Conservation (phyloP, 2,888 invertebrate genomes). For the Agelastica alni region DNA sequence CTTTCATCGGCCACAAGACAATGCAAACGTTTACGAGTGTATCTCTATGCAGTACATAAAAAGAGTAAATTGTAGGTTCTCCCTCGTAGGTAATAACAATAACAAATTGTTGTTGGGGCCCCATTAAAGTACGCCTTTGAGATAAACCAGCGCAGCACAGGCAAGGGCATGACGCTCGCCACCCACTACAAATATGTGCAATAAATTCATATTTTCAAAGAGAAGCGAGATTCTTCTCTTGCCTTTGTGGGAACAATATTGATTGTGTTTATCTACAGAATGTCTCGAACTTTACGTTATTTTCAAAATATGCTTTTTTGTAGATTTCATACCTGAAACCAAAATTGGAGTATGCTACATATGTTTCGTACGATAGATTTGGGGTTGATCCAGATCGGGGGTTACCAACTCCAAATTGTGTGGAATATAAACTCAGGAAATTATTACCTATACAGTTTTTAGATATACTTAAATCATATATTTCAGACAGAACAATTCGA, state of each 20-base stretch:
- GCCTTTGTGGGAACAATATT: conserved; percentile 48
- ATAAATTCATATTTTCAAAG: conserved; percentile 54
- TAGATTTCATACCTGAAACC: no score
- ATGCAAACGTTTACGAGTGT: no score
- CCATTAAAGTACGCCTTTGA: conserved; percentile 17
- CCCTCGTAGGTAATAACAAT: conserved; percentile 3
- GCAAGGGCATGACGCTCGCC: conserved; percentile 53
- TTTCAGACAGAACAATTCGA: no score
- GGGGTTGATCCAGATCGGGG: no score
- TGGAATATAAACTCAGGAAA: no score
- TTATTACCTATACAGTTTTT: no score
- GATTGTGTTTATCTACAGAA: conserved; percentile 38
- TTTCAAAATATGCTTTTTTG: no score
- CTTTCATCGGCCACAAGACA: no score
- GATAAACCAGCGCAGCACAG: conserved; percentile 4
- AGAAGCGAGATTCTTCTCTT: conserved; percentile 25
- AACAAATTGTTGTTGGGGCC: conserved; percentile 4
- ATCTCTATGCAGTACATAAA: not conserved
- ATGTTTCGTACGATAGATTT: no score
- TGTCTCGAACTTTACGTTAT: not conserved
- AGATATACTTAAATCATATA: no score
- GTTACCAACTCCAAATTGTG: no score
- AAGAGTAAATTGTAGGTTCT: not conserved
- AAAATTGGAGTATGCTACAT: no score
- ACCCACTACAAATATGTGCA: conserved; percentile 54